Evolutionary conservation across 2,888 invertebrate species (phyloP).

Genomic region (Creontiades dilutus): DNA sequence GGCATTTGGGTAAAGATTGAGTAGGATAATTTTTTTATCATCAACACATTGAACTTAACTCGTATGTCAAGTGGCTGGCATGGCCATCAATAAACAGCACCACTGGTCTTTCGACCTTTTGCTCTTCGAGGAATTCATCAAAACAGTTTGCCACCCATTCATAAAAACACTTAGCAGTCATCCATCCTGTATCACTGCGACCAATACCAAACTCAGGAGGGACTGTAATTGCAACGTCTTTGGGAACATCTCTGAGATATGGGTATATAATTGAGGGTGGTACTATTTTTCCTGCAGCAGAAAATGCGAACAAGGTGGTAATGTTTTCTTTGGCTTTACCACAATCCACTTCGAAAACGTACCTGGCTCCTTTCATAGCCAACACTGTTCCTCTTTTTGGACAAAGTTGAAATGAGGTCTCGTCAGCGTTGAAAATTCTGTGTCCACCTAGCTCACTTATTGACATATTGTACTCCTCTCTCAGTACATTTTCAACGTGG

Average conservation of each 20-base stretch:
- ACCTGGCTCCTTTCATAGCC: constrained; percentile 76
- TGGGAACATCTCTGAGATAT: constrained; percentile 74
- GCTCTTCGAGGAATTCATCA: constrained; percentile 77
- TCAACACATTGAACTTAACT: background rate
- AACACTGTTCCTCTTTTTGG: constrained; percentile 74
- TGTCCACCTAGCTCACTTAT: constrained; percentile 70
- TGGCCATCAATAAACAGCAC: constrained; percentile 78
- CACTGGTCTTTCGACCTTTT: constrained; percentile 77
- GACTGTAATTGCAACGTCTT: constrained; percentile 72
- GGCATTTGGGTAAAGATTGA: background rate
- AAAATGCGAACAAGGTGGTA: constrained; percentile 76
- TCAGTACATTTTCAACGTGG: constrained; percentile 71
- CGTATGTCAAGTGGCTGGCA: constrained; percentile 76
- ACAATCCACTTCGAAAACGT: constrained; percentile 75
- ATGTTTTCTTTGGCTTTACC: constrained; percentile 77
- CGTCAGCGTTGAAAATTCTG: constrained; percentile 75
- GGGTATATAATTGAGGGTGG: constrained; percentile 74
- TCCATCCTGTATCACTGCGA: constrained; percentile 79
- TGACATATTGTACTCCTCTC: constrained; percentile 68
- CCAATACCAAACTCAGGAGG: constrained; percentile 78
- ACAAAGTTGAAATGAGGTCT: constrained; percentile 72
- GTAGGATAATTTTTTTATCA: background rate
- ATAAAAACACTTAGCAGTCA: constrained; percentile 78
- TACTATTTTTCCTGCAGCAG: constrained; percentile 76
- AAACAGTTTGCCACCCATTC: constrained; percentile 78